Conservation (phyloP, 2,113 vertebrate species). For the Cebus imitator region DNA sequence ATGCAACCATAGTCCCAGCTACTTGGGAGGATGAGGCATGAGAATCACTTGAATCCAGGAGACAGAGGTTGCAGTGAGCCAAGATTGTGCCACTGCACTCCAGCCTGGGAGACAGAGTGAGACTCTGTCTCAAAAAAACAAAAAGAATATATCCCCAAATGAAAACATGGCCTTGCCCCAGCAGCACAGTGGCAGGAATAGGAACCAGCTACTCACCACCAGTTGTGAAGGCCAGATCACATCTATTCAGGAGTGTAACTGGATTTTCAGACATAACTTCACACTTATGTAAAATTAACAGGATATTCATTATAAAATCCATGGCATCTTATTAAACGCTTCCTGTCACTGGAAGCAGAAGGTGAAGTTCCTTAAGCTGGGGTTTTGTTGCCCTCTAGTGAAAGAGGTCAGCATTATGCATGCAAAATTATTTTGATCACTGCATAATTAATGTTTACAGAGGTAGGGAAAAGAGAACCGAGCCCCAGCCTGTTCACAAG, state of each 20-base stretch:
- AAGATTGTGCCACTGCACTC: no score
- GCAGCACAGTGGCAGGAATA: accelerated
- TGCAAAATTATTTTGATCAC: constrained; percentile 80
- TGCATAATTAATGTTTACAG: constrained; percentile 83
- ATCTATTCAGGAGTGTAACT: constrained; percentile 52
- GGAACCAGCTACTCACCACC: background rate
- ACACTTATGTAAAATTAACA: constrained; percentile 76
- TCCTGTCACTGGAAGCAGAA: constrained; percentile 79
- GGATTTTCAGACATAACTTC: constrained; percentile 73
- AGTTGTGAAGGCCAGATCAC: background rate
- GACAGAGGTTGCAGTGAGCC: no score
- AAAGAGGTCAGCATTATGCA: constrained; percentile 88
- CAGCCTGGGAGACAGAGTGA: no score
- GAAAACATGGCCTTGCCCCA: background rate
- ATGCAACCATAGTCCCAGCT: no score
- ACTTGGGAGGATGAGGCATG: no score
- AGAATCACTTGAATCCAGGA: no score
- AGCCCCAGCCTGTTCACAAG: constrained; percentile 56
- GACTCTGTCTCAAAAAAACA: no score
- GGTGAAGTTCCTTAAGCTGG: constrained; percentile 80
- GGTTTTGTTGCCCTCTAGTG: constrained; percentile 90
- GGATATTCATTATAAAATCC: constrained; percentile 76
- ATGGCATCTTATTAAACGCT: constrained; percentile 75
- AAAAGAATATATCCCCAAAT: background rate
- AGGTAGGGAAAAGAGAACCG: constrained; percentile 55